Conservation (phyloP, 2,888 invertebrate genomes). For the Hetaerina titia region DNA sequence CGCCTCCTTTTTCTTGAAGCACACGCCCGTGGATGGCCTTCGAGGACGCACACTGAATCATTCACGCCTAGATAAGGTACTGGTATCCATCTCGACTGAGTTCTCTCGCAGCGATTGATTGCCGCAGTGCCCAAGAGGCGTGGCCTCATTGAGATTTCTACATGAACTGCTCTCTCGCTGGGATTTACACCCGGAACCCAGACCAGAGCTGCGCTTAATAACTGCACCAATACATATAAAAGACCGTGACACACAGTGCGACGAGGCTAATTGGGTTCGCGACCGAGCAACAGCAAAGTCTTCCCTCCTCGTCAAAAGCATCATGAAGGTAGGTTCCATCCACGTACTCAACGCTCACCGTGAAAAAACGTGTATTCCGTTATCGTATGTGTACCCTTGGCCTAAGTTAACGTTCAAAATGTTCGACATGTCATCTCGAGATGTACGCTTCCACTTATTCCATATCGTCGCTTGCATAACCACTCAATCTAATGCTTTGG, state of each 20-base stretch:
- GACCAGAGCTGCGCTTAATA: neutral
- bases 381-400: neutral
- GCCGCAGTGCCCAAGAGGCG: neutral
- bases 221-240: neutral
- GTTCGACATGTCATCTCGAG: too few relatives aligned
- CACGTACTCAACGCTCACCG: neutral
- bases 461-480: too few relatives aligned
- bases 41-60: neutral
- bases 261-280: neutral
- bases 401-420: too few relatives aligned
- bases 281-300: neutral
- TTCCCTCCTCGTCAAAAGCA: neutral
- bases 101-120: neutral
- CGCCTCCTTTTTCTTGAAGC: neutral
- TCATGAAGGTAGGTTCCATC: neutral
- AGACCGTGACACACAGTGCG: neutral
- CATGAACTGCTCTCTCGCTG: neutral
- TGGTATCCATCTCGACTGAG: neutral
- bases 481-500: too few relatives aligned
- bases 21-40: neutral
- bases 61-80: neutral
- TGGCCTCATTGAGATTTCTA: neutral
- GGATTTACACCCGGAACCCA: neutral
- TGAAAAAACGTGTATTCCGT: neutral
- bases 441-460: too few relatives aligned